Evolutionary conservation across 2,797 vertebrate species (phyloP).

Genomic region (Myotis findleyi): DNA sequence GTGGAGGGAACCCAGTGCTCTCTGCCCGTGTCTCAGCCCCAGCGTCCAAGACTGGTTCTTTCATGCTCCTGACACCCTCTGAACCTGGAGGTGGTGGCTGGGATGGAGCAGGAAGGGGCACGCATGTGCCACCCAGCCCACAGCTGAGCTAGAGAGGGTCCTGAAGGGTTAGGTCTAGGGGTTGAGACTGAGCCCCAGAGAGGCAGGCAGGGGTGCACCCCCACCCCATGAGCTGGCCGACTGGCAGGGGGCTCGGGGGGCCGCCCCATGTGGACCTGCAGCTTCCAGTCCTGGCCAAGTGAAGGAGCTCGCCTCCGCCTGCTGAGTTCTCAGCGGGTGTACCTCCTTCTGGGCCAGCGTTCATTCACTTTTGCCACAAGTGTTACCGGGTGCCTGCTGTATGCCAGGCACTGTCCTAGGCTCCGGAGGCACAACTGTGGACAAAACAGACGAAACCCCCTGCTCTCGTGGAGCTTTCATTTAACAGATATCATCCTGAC

Average conservation of each 20-base stretch:
- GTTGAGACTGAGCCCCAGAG: background rate
- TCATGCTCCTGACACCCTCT: background rate
- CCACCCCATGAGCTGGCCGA: background rate
- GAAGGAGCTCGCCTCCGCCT: background rate
- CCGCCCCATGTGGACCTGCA: fast-evolving
- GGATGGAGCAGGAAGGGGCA: background rate
- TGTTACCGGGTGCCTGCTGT: fast-evolving
- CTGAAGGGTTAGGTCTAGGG: background rate
- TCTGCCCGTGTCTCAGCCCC: conserved; percentile 39
- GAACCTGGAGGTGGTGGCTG: conserved; percentile 12
- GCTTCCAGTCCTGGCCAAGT: background rate
- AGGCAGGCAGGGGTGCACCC: background rate
- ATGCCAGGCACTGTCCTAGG: background rate
- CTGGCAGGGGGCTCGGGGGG: background rate
- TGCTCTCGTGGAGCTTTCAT: background rate
- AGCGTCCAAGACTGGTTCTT: conserved; percentile 37
- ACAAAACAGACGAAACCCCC: background rate
- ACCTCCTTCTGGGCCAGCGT: background rate
- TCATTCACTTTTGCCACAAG: background rate
- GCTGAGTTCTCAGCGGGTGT: background rate
- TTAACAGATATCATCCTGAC: background rate
- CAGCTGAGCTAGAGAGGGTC: background rate
- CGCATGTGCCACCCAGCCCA: fast-evolving
- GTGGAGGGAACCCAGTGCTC: background rate
- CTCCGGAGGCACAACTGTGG: background rate